Conservation (phyloP, 2,797 vertebrate species). For the Tarsius wallacei region DNA sequence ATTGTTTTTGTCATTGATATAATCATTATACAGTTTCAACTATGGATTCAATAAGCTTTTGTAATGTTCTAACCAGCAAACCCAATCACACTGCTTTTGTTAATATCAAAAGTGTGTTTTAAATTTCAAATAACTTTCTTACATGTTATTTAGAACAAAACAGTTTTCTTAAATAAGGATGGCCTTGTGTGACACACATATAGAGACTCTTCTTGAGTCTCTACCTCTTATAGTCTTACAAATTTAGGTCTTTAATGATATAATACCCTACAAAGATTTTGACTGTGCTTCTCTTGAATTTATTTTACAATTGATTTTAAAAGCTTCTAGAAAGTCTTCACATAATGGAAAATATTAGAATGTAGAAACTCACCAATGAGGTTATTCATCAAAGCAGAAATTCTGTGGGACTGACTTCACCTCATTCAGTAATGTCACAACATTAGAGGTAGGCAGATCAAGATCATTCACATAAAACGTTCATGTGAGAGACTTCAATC, state of each 20-base stretch:
- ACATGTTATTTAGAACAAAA: background rate
- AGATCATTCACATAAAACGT: background rate
- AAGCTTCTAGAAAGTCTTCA: conserved; percentile 42
- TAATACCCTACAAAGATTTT: background rate
- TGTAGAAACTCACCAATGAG: background rate
- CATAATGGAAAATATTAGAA: conserved; percentile 3
- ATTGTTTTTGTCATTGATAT: background rate
- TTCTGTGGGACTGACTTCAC: background rate
- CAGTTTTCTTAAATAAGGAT: conserved; percentile 18
- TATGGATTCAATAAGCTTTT: background rate
- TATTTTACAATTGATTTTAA: conserved; percentile 67
- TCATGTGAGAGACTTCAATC: background rate
- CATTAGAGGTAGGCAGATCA: background rate
- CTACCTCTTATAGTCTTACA: background rate
- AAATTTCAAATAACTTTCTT: background rate
- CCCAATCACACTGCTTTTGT: background rate
- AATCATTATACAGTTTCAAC: background rate
- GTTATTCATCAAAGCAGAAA: background rate
- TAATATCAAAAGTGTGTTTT: background rate
- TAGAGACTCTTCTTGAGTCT: background rate
- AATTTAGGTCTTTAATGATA: conserved; percentile 52
- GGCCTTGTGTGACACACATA: background rate
- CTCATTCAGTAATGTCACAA: background rate
- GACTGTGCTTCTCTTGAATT: conserved; percentile 11
- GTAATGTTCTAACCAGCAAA: conserved; percentile 17